Evolutionary conservation across 2,888 invertebrate genomes (phyloP).

Genomic region (Idaea straminata): DNA sequence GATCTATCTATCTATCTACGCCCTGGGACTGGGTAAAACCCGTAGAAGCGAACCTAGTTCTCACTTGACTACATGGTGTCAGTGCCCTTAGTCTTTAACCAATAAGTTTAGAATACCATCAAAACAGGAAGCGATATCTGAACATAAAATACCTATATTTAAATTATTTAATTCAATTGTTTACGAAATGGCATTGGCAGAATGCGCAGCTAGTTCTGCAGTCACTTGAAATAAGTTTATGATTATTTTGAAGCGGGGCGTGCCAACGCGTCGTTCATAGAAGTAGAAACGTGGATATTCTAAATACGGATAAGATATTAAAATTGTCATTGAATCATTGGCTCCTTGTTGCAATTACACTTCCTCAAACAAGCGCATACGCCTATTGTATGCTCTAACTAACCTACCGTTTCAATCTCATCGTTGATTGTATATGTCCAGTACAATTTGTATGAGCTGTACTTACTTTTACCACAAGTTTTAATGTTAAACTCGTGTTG

Average conservation of each 20-base stretch:
- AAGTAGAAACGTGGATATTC: conserved; percentile 39
- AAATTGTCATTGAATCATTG: neutral
- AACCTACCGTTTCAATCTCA: too few relatives aligned
- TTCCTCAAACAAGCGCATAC: neutral
- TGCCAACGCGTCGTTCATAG: conserved; percentile 58
- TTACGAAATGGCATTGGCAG: conserved; percentile 45
- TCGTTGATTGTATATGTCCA: too few relatives aligned
- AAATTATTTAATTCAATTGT: conserved; percentile 8
- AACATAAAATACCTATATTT: neutral
- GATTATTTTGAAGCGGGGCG: conserved; percentile 61
- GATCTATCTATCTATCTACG: too few relatives aligned
- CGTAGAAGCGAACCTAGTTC: too few relatives aligned
- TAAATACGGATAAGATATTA: conserved; percentile 23
- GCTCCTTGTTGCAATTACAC: too few relatives aligned
- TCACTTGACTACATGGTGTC: too few relatives aligned
- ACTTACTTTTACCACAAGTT: too few relatives aligned
- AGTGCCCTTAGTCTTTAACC: neutral
- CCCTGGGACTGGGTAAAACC: too few relatives aligned
- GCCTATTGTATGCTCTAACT: too few relatives aligned
- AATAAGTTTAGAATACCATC: neutral
- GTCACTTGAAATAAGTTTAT: conserved; percentile 65
- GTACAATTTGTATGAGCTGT: too few relatives aligned
- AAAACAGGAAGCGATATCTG: neutral
- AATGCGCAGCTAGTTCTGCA: conserved; percentile 37
- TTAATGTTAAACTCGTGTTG: too few relatives aligned